Conservation (phyloP, 2,888 invertebrate species). For the Xestia ashworthii region DNA sequence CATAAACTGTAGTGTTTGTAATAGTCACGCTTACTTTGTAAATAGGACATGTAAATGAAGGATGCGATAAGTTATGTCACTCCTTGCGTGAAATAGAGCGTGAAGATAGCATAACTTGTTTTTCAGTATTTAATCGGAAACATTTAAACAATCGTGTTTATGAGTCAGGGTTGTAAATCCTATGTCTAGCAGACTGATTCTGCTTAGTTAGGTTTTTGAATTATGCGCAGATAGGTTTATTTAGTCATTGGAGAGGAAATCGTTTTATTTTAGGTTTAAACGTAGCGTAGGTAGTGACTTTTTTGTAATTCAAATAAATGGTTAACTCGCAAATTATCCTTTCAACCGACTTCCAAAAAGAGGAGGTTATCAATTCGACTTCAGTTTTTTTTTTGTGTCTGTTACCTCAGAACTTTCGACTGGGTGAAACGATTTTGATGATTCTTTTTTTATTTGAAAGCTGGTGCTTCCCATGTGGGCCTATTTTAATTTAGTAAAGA, state of each 20-base stretch:
- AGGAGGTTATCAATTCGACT: too few relatives aligned
- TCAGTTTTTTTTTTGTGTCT: too few relatives aligned
- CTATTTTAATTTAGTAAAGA: too few relatives aligned
- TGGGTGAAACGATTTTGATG: too few relatives aligned
- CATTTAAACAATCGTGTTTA: constrained; percentile 15
- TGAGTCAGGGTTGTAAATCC: constrained; percentile 10
- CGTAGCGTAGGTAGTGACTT: too few relatives aligned
- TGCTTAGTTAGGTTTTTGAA: background rate
- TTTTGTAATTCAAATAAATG: background rate
- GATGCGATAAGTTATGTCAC: constrained; percentile 61
- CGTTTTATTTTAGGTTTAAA: background rate
- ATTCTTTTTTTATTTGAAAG: too few relatives aligned
- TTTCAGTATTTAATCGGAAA: constrained; percentile 14
- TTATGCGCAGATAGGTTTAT: background rate
- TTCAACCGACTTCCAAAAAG: too few relatives aligned
- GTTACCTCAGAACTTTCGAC: too few relatives aligned
- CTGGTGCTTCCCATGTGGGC: too few relatives aligned
- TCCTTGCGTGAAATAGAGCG: constrained; percentile 49
- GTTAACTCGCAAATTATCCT: background rate
- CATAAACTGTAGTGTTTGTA: constrained; percentile 13
- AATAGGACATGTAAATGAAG: constrained; percentile 55
- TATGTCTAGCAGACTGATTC: constrained; percentile 2
- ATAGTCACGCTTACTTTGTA: constrained; percentile 36
- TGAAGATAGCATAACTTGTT: constrained; percentile 50
- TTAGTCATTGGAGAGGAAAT: background rate